Evolutionary conservation across 2,888 invertebrate genomes (phyloP).

Genomic region (Morpho helenor): DNA sequence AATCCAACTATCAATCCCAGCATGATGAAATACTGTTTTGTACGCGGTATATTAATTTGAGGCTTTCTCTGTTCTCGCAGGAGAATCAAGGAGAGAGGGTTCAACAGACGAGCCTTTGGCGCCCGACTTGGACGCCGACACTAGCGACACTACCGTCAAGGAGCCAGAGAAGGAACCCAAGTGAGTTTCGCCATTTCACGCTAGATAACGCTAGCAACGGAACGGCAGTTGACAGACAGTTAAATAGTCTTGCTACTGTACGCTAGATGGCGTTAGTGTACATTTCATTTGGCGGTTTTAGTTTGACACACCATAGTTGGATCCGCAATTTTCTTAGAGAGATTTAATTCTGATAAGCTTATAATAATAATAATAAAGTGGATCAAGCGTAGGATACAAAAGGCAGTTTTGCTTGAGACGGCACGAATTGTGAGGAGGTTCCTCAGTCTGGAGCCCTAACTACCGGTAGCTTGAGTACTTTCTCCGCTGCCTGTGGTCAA

Average conservation of each 20-base stretch:
- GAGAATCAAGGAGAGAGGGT: constrained; percentile 64
- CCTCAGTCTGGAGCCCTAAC: too few species aligned
- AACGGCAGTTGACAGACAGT: background rate
- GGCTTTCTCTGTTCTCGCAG: constrained; percentile 36
- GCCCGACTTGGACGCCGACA: constrained; percentile 58
- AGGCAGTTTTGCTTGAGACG: too few species aligned
- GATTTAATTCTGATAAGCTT: too few species aligned
- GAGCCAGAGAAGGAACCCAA: constrained; percentile 63
- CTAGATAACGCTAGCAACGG: constrained; percentile 3
- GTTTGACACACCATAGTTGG: too few species aligned
- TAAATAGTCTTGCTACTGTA: background rate
- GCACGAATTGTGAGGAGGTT: too few species aligned
- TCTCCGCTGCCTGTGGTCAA: too few species aligned
- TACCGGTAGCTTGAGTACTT: too few species aligned
- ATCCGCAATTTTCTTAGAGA: too few species aligned
- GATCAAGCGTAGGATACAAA: too few species aligned
- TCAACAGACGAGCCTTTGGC: constrained; percentile 63
- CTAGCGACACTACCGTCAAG: constrained; percentile 53
- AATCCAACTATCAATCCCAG: background rate
- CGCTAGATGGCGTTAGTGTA: constrained; percentile 1
- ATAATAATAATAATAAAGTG: too few species aligned
- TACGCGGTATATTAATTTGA: background rate
- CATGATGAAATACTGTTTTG: background rate
- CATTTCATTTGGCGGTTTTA: background rate
- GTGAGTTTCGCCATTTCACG: constrained; percentile 25